Percentiles rank a stretch among this genome's conserved stretches.
phyloP scores from a whole-genome alignment of 2,797 vertebrate species.

The Schizothorax lantsangensis region DNA sequence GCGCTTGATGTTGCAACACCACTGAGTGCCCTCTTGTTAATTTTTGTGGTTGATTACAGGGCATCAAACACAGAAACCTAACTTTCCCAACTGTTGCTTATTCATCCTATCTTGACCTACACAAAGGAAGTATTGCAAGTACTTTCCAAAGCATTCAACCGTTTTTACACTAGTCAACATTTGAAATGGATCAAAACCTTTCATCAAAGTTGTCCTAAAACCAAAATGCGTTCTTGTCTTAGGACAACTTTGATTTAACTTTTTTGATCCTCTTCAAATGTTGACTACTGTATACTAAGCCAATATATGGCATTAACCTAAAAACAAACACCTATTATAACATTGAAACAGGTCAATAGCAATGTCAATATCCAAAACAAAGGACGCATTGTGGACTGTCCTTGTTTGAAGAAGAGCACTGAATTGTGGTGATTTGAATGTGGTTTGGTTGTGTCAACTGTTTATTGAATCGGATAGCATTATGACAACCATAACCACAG shows the following conservation, averaged over 20 bases:
- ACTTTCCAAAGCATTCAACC: not conserved
- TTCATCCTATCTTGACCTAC: not conserved
- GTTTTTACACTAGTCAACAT: not conserved
- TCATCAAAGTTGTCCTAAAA: no score
- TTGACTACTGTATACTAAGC: not conserved
- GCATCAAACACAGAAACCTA: not conserved
- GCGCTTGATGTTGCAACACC: not conserved
- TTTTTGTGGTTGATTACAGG: not conserved
- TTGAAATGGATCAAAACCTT: no score
- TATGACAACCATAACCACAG: not conserved
- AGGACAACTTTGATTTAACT: no score
- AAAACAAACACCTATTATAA: not conserved
- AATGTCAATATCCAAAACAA: not conserved
- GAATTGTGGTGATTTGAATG: conserved; percentile 2
- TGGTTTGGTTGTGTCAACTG: not conserved
- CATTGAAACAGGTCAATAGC: not conserved
- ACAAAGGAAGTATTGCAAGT: not conserved
- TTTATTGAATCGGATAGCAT: not conserved
- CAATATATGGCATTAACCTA: not conserved
- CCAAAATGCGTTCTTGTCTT: no score
- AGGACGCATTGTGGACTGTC: not conserved
- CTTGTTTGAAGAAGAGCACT: conserved; percentile 4
- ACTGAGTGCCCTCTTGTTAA: not conserved
- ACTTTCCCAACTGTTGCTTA: not conserved
- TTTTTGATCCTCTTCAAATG: no score